These are phyloP conservation scores for Enteromius viviparus DNA, from an alignment of 2,797 vertebrate genomes.

Conservation along the genomic window DNA sequence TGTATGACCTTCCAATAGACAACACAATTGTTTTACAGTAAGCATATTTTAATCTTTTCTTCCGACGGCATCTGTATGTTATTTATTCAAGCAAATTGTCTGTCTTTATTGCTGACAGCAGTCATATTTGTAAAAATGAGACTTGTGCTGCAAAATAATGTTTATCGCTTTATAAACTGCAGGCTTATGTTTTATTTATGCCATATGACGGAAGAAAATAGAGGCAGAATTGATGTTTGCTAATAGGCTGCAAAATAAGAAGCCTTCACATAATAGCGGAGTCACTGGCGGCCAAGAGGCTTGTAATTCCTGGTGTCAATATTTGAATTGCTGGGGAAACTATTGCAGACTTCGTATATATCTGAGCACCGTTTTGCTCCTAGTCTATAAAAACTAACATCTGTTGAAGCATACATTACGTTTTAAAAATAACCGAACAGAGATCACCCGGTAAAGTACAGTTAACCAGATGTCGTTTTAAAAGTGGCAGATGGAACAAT, in stretches of 20 bases:
- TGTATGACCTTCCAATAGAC: constrained; percentile 75
- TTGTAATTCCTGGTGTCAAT: constrained; percentile 89
- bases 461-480: constrained; percentile 99
- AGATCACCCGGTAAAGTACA: constrained; percentile 99
- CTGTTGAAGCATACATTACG: constrained; percentile 99
- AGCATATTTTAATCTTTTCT: constrained; percentile 76
- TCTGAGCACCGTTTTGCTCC: constrained; percentile 64
- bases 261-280: constrained; percentile 78
- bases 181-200: constrained; percentile 89
- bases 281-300: constrained; percentile 78
- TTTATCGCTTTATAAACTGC: constrained; percentile 89
- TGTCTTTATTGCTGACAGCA: constrained; percentile 85
- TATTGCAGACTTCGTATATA: constrained; percentile 79
- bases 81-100: constrained; percentile 86
- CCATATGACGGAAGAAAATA: constrained; percentile 82
- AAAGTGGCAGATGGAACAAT: constrained; percentile 99
- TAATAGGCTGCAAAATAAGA: constrained; percentile 85
- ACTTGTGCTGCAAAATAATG: constrained; percentile 80
- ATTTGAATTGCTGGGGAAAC: constrained; percentile 89
- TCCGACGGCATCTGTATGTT: constrained; percentile 78
- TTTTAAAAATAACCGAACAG: constrained; percentile 98
- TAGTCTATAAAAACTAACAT: constrained; percentile 99
- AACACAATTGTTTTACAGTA: constrained; percentile 73
- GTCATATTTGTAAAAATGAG: constrained; percentile 86
- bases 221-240: constrained; percentile 86